Base-by-base conservation (phyloP, 2,113 vertebrate genomes). In the Oxyruncus cristatus region DNA sequence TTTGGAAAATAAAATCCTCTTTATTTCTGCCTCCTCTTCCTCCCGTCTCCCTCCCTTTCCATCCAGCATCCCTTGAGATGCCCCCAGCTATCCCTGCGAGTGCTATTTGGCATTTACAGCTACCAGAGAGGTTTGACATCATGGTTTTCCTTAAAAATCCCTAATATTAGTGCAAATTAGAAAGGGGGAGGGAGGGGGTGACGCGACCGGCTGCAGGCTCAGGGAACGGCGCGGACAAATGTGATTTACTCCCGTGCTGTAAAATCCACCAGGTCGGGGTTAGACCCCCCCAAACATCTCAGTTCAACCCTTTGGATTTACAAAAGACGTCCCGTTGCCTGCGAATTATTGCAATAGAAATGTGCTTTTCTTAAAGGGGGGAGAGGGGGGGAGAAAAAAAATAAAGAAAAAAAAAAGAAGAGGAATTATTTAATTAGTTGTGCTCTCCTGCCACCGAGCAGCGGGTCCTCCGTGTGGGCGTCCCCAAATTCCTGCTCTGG, bases 91-190 rank as follows among this genome's bases (percentile, higher is more conserved):
- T 14, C 70, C 89, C 61, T 16, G 91, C 4, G 5, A 65, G 89
- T 0, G 9, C 39, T 58, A 33, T 88, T 90, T 86, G 95, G 96
- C 96, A 79, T 50, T 75, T 72, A 41, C 13, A 24, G 85, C 72
- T 66, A n/a, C 71, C 71, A 56, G 80, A 77, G 91, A 89, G 89
- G n/a, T 87, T 68, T 28, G 81, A 87, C 80, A 70, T 74, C 17
- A 1, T 7, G 52, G 47, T 30, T 83, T 83, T 75, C 28, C 78
- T 41, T 30, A 21, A 47, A 68, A 68, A 83, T 76, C 59, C 76
- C 79, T 41, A 68, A 30, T 23, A 76, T 93, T 95, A 97, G 96
- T 97, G 97, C 96, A 97, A 97, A 96, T 95, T 44, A 93, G 83
- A 91, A 55, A 12, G 12, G 66, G 67, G 33, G 14, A 5, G 1